phyloP scores from a whole-genome alignment of 1,140 invertebrate species.

The Pogonomyrmex barbatus region DNA sequence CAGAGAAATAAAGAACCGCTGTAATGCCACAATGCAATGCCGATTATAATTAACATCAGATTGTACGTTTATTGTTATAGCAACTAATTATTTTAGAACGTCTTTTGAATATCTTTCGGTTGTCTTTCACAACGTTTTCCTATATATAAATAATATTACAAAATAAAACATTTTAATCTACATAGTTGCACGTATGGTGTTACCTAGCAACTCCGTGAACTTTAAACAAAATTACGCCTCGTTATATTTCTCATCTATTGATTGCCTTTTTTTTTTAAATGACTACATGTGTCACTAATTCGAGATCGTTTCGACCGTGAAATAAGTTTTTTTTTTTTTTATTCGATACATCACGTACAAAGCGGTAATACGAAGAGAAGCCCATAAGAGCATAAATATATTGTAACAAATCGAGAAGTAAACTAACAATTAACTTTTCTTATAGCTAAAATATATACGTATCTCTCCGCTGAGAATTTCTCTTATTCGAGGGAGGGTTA shows the following conservation, averaged over 20 bases:
- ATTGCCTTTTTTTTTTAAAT: slow-evolving; percentile 18
- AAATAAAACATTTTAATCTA: neutral
- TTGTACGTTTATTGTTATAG: slow-evolving; percentile 1
- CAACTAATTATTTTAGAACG: neutral
- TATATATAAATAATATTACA: slow-evolving; percentile 32
- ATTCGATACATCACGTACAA: neutral
- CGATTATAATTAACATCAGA: slow-evolving; percentile 8
- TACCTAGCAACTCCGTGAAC: slow-evolving; percentile 13
- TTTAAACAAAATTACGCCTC: slow-evolving; percentile 26
- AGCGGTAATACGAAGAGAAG: neutral
- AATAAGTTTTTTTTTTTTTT: neutral
- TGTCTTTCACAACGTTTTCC: no score
- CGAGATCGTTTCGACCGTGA: neutral
- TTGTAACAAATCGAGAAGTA: neutral
- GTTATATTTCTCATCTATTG: slow-evolving; percentile 24
- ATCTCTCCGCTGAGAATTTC: slow-evolving; percentile 2
- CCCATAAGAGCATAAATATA: neutral
- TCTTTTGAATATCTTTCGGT: no score
- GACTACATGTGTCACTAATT: slow-evolving; percentile 11
- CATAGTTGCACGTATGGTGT: neutral
- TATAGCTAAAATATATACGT: neutral
- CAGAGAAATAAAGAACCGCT: neutral
- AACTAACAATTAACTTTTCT: neutral
- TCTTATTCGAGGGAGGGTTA: neutral
- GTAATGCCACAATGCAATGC: neutral